Conservation (phyloP, 2,888 invertebrate genomes). For the Odontothrips loti region DNA sequence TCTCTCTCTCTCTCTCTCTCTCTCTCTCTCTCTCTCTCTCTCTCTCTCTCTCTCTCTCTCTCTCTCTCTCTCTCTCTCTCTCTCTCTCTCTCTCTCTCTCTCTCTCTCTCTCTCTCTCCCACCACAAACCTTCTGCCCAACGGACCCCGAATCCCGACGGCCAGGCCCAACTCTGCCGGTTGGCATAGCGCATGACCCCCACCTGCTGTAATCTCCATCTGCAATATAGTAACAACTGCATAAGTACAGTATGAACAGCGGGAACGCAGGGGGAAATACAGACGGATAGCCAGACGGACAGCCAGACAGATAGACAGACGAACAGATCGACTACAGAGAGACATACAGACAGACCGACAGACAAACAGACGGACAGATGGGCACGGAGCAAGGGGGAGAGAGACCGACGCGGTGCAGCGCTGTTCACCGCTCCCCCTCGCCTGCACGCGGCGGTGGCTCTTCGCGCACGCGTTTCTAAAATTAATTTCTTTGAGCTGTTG, state of each 20-base stretch:
- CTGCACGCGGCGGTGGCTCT: background rate
- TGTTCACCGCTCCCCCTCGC: background rate
- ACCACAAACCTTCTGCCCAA: too few species aligned
- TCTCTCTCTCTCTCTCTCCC: background rate
- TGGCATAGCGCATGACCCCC: background rate
- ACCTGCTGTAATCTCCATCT: background rate
- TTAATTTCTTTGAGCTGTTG: slow-evolving; percentile 20
- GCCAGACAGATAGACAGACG: too few species aligned
- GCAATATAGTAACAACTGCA: too few species aligned
- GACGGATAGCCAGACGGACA: too few species aligned
- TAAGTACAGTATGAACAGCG: too few species aligned
- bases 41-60: background rate
- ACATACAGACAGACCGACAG: too few species aligned
- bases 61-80: background rate
- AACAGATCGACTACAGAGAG: too few species aligned
- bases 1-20: background rate
- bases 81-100: background rate
- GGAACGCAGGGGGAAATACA: too few species aligned
- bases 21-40: background rate
- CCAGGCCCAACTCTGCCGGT: too few species aligned
- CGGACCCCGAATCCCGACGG: too few species aligned
- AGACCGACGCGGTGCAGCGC: background rate
- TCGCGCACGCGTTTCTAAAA: slow-evolving; percentile 16
- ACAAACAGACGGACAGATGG: too few species aligned
- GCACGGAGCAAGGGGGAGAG: too few species aligned